These are phyloP conservation scores for Ophioninae sp. DNA, from an alignment of 2,888 invertebrate genomes.

Conservation along the genomic window DNA sequence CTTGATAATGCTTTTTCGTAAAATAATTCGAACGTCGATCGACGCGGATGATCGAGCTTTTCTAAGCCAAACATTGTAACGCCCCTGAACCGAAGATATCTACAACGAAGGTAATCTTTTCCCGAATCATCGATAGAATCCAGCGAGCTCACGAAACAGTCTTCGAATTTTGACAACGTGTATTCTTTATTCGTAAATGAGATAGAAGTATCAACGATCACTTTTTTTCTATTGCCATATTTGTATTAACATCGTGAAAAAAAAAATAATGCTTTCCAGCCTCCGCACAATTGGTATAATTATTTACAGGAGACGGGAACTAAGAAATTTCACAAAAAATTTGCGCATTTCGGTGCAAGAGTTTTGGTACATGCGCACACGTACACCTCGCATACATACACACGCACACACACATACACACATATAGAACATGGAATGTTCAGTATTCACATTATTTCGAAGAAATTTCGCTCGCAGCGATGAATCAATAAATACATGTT, in stretches of 20 bases:
- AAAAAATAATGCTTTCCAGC: slow-evolving; percentile 34
- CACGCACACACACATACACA: neutral
- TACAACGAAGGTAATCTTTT: neutral
- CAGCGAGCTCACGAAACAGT: neutral
- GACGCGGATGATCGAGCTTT: neutral
- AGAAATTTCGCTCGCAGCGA: neutral
- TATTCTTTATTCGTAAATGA: slow-evolving; percentile 1
- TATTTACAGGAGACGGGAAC: slow-evolving; percentile 55
- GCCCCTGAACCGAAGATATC: neutral
- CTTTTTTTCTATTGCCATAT: neutral
- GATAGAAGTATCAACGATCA: neutral
- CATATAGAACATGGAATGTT: slow-evolving; percentile 16
- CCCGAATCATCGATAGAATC: neutral
- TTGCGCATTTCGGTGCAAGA: slow-evolving; percentile 13
- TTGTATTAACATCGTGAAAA: slow-evolving; percentile 21
- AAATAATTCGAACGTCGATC: neutral
- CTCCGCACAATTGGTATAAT: slow-evolving; percentile 63
- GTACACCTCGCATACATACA: neutral
- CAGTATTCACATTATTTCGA: neutral
- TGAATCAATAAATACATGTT: slow-evolving; percentile 1
- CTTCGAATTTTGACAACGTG: slow-evolving; percentile 2
- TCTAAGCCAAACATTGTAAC: neutral
- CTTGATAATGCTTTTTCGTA: neutral
- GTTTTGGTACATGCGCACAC: neutral
- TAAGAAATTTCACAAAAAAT: neutral